Percentiles rank a stretch among this genome's conserved stretches.
These are phyloP conservation scores for Gracilinanus agilis DNA, from an alignment of 2,113 vertebrate genomes.

Conservation along the genomic window DNA sequence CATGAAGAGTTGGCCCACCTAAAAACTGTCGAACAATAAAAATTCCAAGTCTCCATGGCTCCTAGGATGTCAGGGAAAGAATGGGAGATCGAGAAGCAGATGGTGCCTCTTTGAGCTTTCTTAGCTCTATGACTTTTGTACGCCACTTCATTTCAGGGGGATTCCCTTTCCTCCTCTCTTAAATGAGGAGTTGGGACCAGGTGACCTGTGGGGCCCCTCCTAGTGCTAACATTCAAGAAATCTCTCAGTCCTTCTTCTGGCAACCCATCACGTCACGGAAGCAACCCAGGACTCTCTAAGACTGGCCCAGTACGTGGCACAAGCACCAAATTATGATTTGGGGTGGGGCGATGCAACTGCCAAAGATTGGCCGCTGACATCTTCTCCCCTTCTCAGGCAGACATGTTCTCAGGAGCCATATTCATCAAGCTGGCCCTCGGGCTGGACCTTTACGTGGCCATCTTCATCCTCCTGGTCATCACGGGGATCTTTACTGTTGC, in stretches of 20 bases:
- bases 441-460: conserved; percentile 88
- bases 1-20: neutral
- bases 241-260: neutral
- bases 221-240: neutral
- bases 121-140: neutral
- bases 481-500: conserved; percentile 89
- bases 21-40: neutral
- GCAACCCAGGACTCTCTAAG: neutral
- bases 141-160: neutral
- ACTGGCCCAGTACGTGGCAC: neutral
- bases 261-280: neutral
- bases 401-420: conserved; percentile 89
- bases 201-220: neutral
- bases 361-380: neutral
- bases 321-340: neutral
- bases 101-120: neutral
- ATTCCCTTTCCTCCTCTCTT: neutral
- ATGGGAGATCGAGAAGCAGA: neutral
- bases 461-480: conserved; percentile 84
- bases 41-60: neutral
- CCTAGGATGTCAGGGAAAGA: neutral
- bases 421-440: conserved; percentile 88
- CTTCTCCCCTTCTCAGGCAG: conserved; percentile 78
- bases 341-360: neutral
- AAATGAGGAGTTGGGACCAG: neutral